A percentile compares a stretch with the other conserved stretches of the same genome.
Evolutionary conservation across 2,797 vertebrate genomes (phyloP).

Genomic region (Allobates femoralis): DNA sequence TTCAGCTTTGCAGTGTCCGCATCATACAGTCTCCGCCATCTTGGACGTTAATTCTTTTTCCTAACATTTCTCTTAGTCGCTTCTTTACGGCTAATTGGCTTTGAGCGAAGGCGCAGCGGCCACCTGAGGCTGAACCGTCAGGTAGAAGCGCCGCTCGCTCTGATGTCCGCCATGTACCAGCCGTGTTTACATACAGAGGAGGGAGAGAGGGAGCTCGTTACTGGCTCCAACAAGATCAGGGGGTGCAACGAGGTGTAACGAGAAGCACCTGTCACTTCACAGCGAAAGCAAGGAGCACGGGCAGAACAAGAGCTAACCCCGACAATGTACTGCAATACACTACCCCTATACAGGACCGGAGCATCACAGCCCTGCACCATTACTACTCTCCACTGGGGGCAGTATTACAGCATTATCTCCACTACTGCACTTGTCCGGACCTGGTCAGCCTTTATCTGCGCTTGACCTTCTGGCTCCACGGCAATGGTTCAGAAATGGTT

Average conservation of each 20-base stretch:
- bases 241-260: background rate
- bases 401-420: too few species aligned
- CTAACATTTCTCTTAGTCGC: background rate
- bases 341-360: too few species aligned
- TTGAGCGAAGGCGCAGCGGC: background rate
- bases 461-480: too few species aligned
- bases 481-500: too few species aligned
- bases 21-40: background rate
- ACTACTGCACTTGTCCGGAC: too few species aligned
- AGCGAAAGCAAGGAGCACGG: background rate
- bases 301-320: background rate
- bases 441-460: too few species aligned
- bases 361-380: too few species aligned
- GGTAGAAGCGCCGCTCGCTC: background rate
- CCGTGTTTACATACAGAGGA: background rate
- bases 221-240: background rate
- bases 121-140: background rate
- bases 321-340: too few species aligned
- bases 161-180: background rate
- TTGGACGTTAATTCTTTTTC: background rate
- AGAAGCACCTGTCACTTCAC: slow-evolving; percentile 29
- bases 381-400: too few species aligned
- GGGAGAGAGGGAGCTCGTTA: background rate
- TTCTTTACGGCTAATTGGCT: slow-evolving; percentile 7
- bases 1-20: background rate